Evolutionary conservation across 2,113 vertebrate genomes (phyloP), one percentile per base, ranked within the genome.

Genomic region (Lamprotornis superbus): DNA sequence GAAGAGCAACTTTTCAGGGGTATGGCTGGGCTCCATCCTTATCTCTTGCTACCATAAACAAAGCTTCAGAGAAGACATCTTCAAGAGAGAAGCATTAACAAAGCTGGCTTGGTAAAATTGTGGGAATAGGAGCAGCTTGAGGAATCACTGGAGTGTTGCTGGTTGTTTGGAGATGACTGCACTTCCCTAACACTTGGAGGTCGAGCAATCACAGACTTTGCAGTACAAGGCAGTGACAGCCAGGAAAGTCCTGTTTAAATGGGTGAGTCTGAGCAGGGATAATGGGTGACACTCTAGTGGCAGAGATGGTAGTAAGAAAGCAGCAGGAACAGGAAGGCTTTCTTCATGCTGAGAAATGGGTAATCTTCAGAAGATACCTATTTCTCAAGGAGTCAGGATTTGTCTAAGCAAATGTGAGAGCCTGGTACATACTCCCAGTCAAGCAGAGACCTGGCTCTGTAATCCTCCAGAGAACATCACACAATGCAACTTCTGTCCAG

Each of bases 401-500:
- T 83, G 40, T 61, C 39, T 53, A 64, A 85, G 47, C 4, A 77
- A 74, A 69, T 37, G 4, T 28, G 25, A 89, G n/a, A 46, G 59
- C n/a, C 59, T 46, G 80, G 52, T 81, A 74, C 30, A 35, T 55
- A 22, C 21, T 89, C 11, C 56, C 18, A 71, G 14, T 15, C 3
- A 7, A 86, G 55, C 42, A 95, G 52, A 84, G 44, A 91, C 73
- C 69, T 65, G 69, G 59, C 46, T 87, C 64, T 81, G 30, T 47
- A 87, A 84, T 68, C 56, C 44, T 39, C 8, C 82, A 17, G 35
- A 78, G 73, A 84, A 59, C 60, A 78, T 46, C 40, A 50, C 9
- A 93, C 94, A 93, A 82, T 89, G 87, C 35, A 93, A n/a, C 84
- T 87, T 89, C 92, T 93, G 73, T 91, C 65, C 69, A 68, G 19